Base-by-base conservation (phyloP, 2,113 vertebrate species). In the Cervus canadensis region DNA sequence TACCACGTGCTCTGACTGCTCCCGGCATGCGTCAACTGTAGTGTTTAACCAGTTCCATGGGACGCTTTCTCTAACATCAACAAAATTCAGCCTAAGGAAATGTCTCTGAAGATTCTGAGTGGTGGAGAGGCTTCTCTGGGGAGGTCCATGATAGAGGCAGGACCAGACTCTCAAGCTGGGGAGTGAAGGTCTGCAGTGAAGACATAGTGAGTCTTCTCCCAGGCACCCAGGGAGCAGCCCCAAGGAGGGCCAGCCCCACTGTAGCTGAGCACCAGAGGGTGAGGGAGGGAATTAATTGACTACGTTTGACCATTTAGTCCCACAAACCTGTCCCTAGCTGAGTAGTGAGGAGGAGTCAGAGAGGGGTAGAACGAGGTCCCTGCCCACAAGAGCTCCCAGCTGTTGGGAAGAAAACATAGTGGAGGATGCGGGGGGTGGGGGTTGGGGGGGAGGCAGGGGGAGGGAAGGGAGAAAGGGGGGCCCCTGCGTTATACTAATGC, bases 401-500 rank as follows among this genome's bases (percentile, higher is more conserved):
- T 30, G 28, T 26, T 54, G 30, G 85, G 57, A 71, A 50, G 57
- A 76, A 87, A 83, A 54, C 1, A 8, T 3, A 50, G 12, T 9
- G 16, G 36, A 54, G 28, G 17, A n/a, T 13, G 16, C 36, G 36
- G 36, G 36, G 36, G 36, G 36, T 36, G 36, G 36, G 36, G 36
- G 36, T 36, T 36, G 36, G 36, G 36, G 33, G 64, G 64, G 8
- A 36, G 33, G 64, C 64, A 81, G 36, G 16, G 85, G 16, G n/a
- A 71, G 64, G 9, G 64, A 21, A 71, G 15, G 17, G 4, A 36
- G 64, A 5, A n/a, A 2, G 7, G 36, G 13, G 15, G 9, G 3
- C 1, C 30, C 21, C 25, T 7, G 6, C 0, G 0, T 26, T 28
- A 17, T 2, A 13, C 6, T 11, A 12, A 15, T 14, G 33, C 14